Conservation (phyloP, 2,113 vertebrate genomes). For the Alethe castanea region DNA sequence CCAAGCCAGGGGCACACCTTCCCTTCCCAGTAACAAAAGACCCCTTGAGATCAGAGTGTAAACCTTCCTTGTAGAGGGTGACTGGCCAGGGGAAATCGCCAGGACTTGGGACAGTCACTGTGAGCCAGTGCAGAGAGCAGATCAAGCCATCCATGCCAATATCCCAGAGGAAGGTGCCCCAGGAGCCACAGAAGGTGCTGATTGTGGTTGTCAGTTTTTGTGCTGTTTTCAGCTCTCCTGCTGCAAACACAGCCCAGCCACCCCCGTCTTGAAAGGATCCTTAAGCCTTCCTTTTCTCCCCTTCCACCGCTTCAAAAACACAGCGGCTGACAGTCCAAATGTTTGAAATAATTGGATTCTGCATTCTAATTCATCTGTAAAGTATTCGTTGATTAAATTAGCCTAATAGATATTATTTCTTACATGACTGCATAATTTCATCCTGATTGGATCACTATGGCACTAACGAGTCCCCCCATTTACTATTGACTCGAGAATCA, state of each 20-base stretch:
- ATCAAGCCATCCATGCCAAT: neutral
- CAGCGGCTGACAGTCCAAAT: constrained; percentile 78
- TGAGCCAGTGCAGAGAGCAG: neutral
- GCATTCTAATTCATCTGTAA: constrained; percentile 95
- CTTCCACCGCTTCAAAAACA: constrained; percentile 24
- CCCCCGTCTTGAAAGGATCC: constrained; percentile 57
- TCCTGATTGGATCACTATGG: constrained; percentile 74
- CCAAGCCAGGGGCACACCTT: neutral
- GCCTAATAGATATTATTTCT: constrained; percentile 96
- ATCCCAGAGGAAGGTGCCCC: neutral
- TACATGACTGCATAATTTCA: constrained; percentile 88
- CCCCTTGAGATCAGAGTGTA: neutral
- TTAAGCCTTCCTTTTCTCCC: neutral
- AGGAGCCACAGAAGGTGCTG: constrained; percentile 36
- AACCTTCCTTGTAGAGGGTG: neutral
- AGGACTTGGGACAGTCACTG: neutral
- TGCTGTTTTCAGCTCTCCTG: constrained; percentile 14
- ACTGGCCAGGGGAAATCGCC: neutral
- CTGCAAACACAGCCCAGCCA: constrained; percentile 40
- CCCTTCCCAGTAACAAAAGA: neutral
- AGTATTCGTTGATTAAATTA: constrained; percentile 97
- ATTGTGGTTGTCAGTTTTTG: constrained; percentile 59
- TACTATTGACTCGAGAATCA: constrained; percentile 85
- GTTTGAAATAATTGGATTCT: constrained; percentile 93
- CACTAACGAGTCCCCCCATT: constrained; percentile 86